These are phyloP conservation scores for Periplaneta americana DNA, from an alignment of 1,140 invertebrate genomes.

Conservation along the genomic window DNA sequence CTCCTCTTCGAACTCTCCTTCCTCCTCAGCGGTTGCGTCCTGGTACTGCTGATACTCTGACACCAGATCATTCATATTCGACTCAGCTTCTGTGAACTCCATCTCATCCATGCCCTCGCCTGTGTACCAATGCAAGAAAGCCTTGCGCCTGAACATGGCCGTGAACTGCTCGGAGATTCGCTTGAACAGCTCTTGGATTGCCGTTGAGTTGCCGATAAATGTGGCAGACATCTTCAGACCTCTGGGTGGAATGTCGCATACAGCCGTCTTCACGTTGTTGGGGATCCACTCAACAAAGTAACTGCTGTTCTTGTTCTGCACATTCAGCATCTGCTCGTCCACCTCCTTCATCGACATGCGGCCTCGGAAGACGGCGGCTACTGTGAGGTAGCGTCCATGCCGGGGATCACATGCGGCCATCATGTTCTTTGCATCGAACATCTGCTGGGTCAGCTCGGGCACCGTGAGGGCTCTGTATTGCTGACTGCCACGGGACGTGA, in stretches of 20 bases:
- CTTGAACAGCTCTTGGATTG: constrained; percentile 76
- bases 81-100: too few species aligned
- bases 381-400: constrained; percentile 63
- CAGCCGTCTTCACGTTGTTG: constrained; percentile 61
- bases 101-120: too few species aligned
- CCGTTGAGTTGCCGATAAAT: constrained; percentile 63
- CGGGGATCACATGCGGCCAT: constrained; percentile 78
- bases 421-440: constrained; percentile 67
- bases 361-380: constrained; percentile 62
- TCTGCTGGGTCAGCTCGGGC: constrained; percentile 64
- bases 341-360: constrained; percentile 50
- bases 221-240: constrained; percentile 61
- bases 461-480: constrained; percentile 76
- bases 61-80: too few species aligned
- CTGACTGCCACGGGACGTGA: constrained; percentile 65
- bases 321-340: constrained; percentile 15
- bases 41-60: constrained; percentile 37
- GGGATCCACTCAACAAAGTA: constrained; percentile 62
- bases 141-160: constrained; percentile 66
- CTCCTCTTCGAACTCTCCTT: too few species aligned
- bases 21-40: too few species aligned
- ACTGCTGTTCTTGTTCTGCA: too few species aligned
- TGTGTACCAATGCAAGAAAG: constrained; percentile 56
- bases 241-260: constrained; percentile 80
- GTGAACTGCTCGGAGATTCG: constrained; percentile 70